Conservation (phyloP, 2,888 invertebrate genomes). For the Caenorhabditis parvicauda region DNA sequence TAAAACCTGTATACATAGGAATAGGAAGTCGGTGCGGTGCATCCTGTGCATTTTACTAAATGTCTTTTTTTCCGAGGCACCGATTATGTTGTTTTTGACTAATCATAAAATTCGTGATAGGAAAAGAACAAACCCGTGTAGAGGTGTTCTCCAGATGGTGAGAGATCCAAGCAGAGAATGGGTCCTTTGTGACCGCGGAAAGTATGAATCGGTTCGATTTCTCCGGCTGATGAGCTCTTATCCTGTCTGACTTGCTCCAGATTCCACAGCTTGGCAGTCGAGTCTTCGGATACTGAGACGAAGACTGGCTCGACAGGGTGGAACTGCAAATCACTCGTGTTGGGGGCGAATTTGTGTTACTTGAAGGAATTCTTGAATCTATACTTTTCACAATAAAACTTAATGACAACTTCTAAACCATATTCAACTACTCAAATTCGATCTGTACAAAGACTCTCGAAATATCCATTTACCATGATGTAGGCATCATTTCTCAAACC, state of each 20-base stretch:
- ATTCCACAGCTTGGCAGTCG: constrained; percentile 98
- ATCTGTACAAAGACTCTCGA: no score
- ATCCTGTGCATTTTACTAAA: no score
- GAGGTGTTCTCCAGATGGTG: constrained; percentile 85
- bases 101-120: background rate
- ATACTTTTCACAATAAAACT: background rate
- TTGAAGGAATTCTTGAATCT: background rate
- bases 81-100: no score
- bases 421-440: no score
- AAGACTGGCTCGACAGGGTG: constrained; percentile 69
- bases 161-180: constrained; percentile 90
- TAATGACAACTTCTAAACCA: no score
- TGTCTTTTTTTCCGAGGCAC: no score
- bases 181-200: constrained; percentile 90
- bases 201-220: constrained; percentile 97
- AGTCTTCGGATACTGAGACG: constrained; percentile 94
- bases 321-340: constrained; percentile 46
- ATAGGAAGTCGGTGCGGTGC: no score
- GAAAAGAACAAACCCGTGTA: constrained; percentile 73
- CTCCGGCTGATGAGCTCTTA: constrained; percentile 64
- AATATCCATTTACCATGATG: no score
- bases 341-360: no score
- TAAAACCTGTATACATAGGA: no score
- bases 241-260: constrained; percentile 94
- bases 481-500: background rate